Conservation (phyloP, 2,888 invertebrate species). For the Teinopalpus imperialis region DNA sequence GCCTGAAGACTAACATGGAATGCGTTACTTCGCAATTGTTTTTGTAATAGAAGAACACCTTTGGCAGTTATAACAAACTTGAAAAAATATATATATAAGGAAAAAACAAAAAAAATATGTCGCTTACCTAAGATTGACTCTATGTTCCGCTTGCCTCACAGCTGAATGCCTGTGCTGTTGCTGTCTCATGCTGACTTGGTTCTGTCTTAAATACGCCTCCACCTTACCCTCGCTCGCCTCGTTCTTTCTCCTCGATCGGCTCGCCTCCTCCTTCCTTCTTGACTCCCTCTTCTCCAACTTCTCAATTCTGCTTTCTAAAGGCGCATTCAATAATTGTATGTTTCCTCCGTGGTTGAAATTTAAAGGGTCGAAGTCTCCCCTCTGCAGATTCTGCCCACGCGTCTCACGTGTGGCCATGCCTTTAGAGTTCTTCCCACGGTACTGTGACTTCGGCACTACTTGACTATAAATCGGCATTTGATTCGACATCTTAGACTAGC, state of each 20-base stretch:
- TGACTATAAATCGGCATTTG: constrained; percentile 76
- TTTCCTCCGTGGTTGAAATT: constrained; percentile 82
- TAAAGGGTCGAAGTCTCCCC: constrained; percentile 84
- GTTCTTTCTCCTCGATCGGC: constrained; percentile 49
- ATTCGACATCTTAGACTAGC: constrained; percentile 73
- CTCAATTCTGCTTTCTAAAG: constrained; percentile 52
- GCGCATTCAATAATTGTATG: constrained; percentile 51
- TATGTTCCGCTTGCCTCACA: constrained; percentile 74
- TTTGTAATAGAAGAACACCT: no score
- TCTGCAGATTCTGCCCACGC: constrained; percentile 41
- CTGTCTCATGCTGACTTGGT: constrained; percentile 73
- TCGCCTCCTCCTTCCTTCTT: constrained; percentile 44
- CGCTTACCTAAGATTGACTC: constrained; percentile 70
- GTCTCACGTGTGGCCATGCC: constrained; percentile 37
- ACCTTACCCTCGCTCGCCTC: constrained; percentile 66
- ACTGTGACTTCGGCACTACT: constrained; percentile 72
- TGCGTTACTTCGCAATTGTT: no score
- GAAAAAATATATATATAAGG: no score
- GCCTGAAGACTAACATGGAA: no score
- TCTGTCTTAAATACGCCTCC: constrained; percentile 74
- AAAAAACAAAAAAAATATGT: neutral
- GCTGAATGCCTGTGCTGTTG: constrained; percentile 73
- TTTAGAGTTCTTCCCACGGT: constrained; percentile 50
- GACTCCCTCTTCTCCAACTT: constrained; percentile 51
- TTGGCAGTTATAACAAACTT: no score